phyloP scores from a whole-genome alignment of 2,888 invertebrate genomes.

The Mayetiola destructor region DNA sequence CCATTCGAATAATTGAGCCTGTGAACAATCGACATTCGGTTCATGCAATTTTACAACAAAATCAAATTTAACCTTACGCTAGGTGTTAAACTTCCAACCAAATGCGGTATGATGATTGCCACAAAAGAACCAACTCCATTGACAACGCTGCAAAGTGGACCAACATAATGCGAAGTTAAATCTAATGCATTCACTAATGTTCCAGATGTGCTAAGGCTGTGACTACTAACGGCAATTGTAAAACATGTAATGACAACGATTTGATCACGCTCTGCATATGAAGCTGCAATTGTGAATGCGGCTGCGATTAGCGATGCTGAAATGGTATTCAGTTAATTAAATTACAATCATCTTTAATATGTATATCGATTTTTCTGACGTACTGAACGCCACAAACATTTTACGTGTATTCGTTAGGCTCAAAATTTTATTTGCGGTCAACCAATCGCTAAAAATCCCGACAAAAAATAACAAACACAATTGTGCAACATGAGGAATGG shows the following conservation, averaged over 20 bases:
- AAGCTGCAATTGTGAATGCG: slow-evolving; percentile 49
- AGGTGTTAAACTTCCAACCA: slow-evolving; percentile 50
- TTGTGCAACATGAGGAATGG: slow-evolving; percentile 51
- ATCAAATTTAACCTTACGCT: slow-evolving; percentile 38
- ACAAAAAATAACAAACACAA: slow-evolving; percentile 47
- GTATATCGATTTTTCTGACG: background rate
- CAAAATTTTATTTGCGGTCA: slow-evolving; percentile 40
- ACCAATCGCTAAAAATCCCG: slow-evolving; percentile 46
- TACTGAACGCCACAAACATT: slow-evolving; percentile 29
- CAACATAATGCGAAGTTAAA: slow-evolving; percentile 50
- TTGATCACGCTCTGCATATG: slow-evolving; percentile 54
- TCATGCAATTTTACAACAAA: background rate
- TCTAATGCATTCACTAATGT: slow-evolving; percentile 55
- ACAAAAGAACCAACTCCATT: slow-evolving; percentile 57
- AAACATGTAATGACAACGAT: slow-evolving; percentile 45
- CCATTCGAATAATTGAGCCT: slow-evolving; percentile 56
- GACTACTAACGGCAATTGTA: slow-evolving; percentile 51
- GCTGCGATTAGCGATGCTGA: slow-evolving; percentile 54
- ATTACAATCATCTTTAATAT: background rate
- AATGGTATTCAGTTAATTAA: background rate
- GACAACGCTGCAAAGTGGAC: slow-evolving; percentile 51
- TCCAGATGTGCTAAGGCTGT: slow-evolving; percentile 55
- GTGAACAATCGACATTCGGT: slow-evolving; percentile 25
- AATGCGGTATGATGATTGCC: slow-evolving; percentile 52
- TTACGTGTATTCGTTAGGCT: slow-evolving; percentile 42